phyloP scores from a whole-genome alignment of 2,888 invertebrate species.

The Orthosia cruda region DNA sequence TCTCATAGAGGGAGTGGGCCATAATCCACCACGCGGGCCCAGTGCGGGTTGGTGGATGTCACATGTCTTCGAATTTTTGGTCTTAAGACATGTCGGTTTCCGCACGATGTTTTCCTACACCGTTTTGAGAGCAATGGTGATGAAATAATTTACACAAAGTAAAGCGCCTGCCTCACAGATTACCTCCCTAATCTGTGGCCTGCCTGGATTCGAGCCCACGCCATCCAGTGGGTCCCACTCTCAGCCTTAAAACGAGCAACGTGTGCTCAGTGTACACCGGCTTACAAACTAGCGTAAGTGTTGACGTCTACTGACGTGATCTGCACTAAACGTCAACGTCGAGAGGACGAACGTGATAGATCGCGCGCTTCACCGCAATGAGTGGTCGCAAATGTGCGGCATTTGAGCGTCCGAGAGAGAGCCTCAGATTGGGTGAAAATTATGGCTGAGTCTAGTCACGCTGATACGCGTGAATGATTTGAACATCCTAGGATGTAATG shows the following conservation, averaged over 20 bases:
- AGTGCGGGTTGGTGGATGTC: too few relatives aligned
- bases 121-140: too few relatives aligned
- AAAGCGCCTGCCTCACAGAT: too few relatives aligned
- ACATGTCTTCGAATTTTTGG: too few relatives aligned
- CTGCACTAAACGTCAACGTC: slow-evolving; percentile 10
- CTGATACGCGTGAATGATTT: slow-evolving; percentile 35
- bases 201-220: too few relatives aligned
- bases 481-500: slow-evolving; percentile 27
- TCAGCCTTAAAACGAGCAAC: neutral
- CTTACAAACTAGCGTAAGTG: slow-evolving; percentile 13
- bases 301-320: slow-evolving; percentile 4
- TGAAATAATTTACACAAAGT: too few relatives aligned
- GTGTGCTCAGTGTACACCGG: neutral
- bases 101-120: too few relatives aligned
- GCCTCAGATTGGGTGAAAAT: slow-evolving; percentile 39
- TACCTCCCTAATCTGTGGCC: too few relatives aligned
- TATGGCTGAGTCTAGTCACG: slow-evolving; percentile 28
- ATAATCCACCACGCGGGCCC: too few relatives aligned
- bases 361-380: slow-evolving; percentile 13
- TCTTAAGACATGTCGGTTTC: too few relatives aligned
- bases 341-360: slow-evolving; percentile 31
- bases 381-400: slow-evolving; percentile 18
- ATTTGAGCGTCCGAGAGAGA: slow-evolving; percentile 39
- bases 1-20: too few relatives aligned
- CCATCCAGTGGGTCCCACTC: neutral